Evolutionary conservation across 2,797 vertebrate species (phyloP).

Genomic region (Taenioides sp.): DNA sequence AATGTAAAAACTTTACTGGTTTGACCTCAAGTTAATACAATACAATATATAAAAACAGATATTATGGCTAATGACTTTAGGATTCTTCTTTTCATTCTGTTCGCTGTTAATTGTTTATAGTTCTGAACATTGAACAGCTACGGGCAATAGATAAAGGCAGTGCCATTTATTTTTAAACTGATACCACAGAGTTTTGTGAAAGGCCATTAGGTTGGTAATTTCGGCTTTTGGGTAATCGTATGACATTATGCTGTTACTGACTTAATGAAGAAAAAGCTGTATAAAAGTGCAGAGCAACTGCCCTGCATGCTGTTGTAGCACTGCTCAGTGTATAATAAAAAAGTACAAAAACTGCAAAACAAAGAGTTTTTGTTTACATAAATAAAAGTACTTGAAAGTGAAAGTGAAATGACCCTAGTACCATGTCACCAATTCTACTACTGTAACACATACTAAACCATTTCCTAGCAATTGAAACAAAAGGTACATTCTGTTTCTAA

Average conservation of each 20-base stretch:
- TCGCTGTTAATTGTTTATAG: constrained; percentile 1
- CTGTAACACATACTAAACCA: constrained; percentile 11
- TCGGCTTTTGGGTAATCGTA: constrained; percentile 35
- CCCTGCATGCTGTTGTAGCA: constrained; percentile 80
- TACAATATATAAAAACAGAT: constrained; percentile 11
- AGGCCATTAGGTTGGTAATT: constrained; percentile 55
- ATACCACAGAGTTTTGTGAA: constrained; percentile 50
- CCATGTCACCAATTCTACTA: neutral
- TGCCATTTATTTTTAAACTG: constrained; percentile 4
- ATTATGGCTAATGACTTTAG: neutral
- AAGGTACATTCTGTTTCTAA: constrained; percentile 73
- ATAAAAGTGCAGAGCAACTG: constrained; percentile 79
- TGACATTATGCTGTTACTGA: constrained; percentile 50
- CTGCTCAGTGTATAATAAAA: constrained; percentile 74
- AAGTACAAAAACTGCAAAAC: constrained; percentile 79
- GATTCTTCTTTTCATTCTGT: neutral
- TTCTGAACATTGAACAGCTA: constrained; percentile 2
- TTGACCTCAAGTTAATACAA: constrained; percentile 44
- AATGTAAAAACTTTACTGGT: neutral
- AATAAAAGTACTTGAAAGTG: constrained; percentile 73
- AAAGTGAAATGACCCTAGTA: constrained; percentile 42
- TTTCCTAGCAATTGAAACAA: constrained; percentile 24
- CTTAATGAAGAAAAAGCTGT: constrained; percentile 69
- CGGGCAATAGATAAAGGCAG: constrained; percentile 18
- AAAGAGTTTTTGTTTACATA: constrained; percentile 67